Conservation (phyloP, 2,113 vertebrate species). For the Cebidichthys violaceus region DNA sequence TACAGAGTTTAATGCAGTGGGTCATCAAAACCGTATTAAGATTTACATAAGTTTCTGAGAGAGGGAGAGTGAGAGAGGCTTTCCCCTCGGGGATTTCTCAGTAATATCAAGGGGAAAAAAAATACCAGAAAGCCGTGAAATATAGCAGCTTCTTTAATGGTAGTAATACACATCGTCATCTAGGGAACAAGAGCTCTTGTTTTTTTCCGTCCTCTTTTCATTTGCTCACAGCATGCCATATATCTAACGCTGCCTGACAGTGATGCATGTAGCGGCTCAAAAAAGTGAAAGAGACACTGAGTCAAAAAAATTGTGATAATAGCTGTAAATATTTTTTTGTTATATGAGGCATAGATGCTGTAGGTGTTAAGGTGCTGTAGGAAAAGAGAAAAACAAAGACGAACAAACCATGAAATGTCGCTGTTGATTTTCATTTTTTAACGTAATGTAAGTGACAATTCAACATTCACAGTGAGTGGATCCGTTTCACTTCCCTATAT, state of each 20-base stretch:
- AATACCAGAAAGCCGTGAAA: constrained; percentile 38
- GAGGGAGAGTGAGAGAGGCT: constrained; percentile 34
- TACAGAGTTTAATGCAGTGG: constrained; percentile 69
- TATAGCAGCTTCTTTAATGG: constrained; percentile 47
- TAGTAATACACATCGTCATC: constrained; percentile 46
- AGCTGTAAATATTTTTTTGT: neutral
- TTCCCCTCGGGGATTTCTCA: constrained; percentile 29
- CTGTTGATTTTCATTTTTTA: neutral
- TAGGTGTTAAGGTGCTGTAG: neutral
- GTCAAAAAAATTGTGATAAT: neutral
- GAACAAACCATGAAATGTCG: neutral
- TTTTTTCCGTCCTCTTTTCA: neutral
- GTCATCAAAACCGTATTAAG: constrained; percentile 79
- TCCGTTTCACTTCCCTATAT: constrained; percentile 1
- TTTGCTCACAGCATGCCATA: constrained; percentile 29
- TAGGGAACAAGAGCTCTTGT: constrained; percentile 1
- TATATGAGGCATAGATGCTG: neutral
- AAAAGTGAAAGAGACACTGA: constrained; percentile 3
- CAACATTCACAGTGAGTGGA: neutral
- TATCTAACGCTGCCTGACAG: constrained; percentile 41
- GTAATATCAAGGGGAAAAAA: constrained; percentile 26
- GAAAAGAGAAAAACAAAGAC: neutral
- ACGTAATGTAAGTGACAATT: neutral
- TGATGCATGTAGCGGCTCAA: constrained; percentile 32
- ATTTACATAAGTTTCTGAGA: constrained; percentile 72